A percentile compares a stretch with the other conserved stretches of the same genome.
These are phyloP conservation scores for Palythoa grandis DNA, from an alignment of 92 coral and sea anemone genomes.

Conservation along the genomic window DNA sequence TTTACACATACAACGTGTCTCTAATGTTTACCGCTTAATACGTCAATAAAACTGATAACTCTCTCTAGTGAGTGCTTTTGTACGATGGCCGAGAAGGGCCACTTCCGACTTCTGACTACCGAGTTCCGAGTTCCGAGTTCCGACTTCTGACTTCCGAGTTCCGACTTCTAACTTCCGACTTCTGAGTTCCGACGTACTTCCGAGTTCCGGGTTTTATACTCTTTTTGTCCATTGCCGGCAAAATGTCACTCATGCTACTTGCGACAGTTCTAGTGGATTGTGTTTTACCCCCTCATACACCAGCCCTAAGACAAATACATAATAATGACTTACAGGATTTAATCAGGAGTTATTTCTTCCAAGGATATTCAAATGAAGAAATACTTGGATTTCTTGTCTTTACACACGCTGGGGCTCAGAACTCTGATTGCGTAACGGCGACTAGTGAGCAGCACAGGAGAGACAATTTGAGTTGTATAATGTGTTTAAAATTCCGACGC, in stretches of 20 bases:
- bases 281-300: not conserved
- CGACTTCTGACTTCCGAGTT: not conserved
- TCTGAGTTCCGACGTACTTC: not conserved
- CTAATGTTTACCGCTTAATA: no score
- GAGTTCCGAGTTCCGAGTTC: not conserved
- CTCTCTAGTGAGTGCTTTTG: no score
- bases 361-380: not conserved
- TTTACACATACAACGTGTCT: no score
- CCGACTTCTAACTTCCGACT: not conserved
- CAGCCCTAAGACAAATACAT: not conserved
- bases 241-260: not conserved
- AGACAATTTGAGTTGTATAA: no score
- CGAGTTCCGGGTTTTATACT: not conserved
- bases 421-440: no score
- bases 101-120: not conserved
- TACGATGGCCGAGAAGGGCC: no score
- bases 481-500: no score
- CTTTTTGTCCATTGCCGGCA: not conserved
- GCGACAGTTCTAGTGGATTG: not conserved
- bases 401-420: not conserved
- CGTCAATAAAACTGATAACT: no score
- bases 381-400: not conserved
- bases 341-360: not conserved
- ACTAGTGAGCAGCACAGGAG: no score
- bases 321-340: not conserved